Evolutionary conservation across 2,888 invertebrate genomes (phyloP).

Genomic region (Drosophila austrosaltans): DNA sequence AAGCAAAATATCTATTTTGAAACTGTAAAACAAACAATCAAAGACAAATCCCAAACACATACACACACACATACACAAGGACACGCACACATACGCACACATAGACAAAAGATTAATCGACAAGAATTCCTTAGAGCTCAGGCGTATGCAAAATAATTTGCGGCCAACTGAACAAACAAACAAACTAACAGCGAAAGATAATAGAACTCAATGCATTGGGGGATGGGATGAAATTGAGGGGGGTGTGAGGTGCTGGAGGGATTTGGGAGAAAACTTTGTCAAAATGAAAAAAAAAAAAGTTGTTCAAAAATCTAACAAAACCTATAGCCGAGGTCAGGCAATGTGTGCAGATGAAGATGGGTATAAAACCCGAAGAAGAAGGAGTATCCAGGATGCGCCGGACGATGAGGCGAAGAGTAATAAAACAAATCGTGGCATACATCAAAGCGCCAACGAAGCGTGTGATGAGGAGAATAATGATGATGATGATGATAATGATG

Average conservation of each 20-base stretch:
- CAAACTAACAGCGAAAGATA: constrained; percentile 38
- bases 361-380: background rate
- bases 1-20: constrained; percentile 50
- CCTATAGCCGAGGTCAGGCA: constrained; percentile 23
- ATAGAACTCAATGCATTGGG: constrained; percentile 19
- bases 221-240: background rate
- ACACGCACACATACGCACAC: constrained; percentile 24
- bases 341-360: background rate
- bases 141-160: constrained; percentile 70
- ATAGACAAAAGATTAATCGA: constrained; percentile 66
- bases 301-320: constrained; percentile 49
- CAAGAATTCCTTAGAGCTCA: constrained; percentile 28
- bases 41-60: constrained; percentile 14
- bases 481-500: constrained; percentile 22
- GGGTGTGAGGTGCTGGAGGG: background rate
- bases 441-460: constrained; percentile 63
- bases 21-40: constrained; percentile 45
- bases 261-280: constrained; percentile 25
- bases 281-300: constrained; percentile 45
- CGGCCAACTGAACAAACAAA: constrained; percentile 62
- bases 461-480: constrained; percentile 37
- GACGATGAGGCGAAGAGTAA: constrained; percentile 23
- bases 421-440: constrained; percentile 62
- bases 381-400: background rate
- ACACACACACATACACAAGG: constrained; percentile 27